These are phyloP conservation scores for Laticauda laticaudata DNA, from an alignment of 2,113 vertebrate genomes.

Conservation along the genomic window DNA sequence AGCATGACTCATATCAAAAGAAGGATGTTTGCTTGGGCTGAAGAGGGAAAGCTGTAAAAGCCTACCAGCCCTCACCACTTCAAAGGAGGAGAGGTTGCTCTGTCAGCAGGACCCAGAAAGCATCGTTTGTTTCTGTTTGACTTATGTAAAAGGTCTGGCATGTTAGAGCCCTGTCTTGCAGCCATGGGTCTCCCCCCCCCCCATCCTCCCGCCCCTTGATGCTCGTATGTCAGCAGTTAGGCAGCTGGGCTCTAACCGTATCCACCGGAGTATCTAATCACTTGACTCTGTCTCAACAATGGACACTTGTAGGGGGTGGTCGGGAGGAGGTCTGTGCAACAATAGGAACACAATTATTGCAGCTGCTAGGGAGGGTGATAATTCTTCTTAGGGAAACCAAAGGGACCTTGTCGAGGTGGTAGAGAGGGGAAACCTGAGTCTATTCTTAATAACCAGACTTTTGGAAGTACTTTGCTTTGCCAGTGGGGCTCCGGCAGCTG, in stretches of 20 bases:
- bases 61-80: slow-evolving; percentile 74
- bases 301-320: slow-evolving; percentile 79
- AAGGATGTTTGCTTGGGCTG: slow-evolving; percentile 78
- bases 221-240: slow-evolving; percentile 78
- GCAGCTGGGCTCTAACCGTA: slow-evolving; percentile 80
- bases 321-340: slow-evolving; percentile 71
- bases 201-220: slow-evolving; percentile 21
- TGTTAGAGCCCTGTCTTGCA: slow-evolving; percentile 74
- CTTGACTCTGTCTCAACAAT: slow-evolving; percentile 73
- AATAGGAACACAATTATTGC: slow-evolving; percentile 82
- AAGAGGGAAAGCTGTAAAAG: slow-evolving; percentile 75
- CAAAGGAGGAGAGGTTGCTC: slow-evolving; percentile 73
- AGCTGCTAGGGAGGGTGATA: slow-evolving; percentile 77
- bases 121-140: slow-evolving; percentile 84
- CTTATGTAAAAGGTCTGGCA: slow-evolving; percentile 83
- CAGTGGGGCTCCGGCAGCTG: slow-evolving; percentile 83
- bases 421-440: slow-evolving; percentile 52
- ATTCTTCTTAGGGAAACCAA: slow-evolving; percentile 71
- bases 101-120: slow-evolving; percentile 75
- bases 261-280: slow-evolving; percentile 79
- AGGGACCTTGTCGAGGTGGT: slow-evolving; percentile 46
- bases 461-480: slow-evolving; percentile 57
- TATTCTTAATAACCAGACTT: slow-evolving; percentile 77
- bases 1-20: slow-evolving; percentile 82
- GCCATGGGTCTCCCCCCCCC: slow-evolving; percentile 54